Percentiles rank a stretch among this genome's conserved stretches.
Conservation (phyloP, 2,113 vertebrate genomes). For the Siphamia tubifer region DNA sequence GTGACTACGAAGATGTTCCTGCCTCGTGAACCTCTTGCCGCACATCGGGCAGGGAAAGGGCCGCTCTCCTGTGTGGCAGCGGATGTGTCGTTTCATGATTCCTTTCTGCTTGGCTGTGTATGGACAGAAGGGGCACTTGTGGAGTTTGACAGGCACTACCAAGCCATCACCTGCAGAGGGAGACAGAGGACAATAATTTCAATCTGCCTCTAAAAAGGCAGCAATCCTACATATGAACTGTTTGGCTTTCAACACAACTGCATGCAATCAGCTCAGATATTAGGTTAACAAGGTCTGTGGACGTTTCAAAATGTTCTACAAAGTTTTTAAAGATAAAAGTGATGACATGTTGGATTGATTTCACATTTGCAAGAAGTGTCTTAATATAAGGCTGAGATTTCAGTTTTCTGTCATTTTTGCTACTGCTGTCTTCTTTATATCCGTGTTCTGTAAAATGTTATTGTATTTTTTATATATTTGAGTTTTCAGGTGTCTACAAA, state of each 20-base stretch:
- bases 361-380: too few relatives aligned
- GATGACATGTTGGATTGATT: too few relatives aligned
- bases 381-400: too few relatives aligned
- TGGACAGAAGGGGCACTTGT: constrained; percentile 96
- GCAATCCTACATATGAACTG: background rate
- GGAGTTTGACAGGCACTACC: constrained; percentile 93
- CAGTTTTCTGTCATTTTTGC: too few relatives aligned
- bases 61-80: constrained; percentile 94
- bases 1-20: constrained; percentile 95
- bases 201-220: background rate
- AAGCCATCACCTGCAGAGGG: constrained; percentile 86
- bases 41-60: constrained; percentile 96
- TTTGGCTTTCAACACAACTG: too few relatives aligned
- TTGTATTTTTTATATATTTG: too few relatives aligned
- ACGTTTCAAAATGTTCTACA: background rate
- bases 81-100: constrained; percentile 95
- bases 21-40: constrained; percentile 93
- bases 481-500: too few relatives aligned
- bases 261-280: too few relatives aligned
- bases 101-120: constrained; percentile 98
- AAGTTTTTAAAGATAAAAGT: too few relatives aligned
- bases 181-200: constrained; percentile 12
- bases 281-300: too few relatives aligned
- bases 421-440: too few relatives aligned
- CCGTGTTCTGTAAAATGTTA: too few relatives aligned